Evolutionary conservation across 2,113 vertebrate genomes (phyloP).

Genomic region (Silurus asotus): DNA sequence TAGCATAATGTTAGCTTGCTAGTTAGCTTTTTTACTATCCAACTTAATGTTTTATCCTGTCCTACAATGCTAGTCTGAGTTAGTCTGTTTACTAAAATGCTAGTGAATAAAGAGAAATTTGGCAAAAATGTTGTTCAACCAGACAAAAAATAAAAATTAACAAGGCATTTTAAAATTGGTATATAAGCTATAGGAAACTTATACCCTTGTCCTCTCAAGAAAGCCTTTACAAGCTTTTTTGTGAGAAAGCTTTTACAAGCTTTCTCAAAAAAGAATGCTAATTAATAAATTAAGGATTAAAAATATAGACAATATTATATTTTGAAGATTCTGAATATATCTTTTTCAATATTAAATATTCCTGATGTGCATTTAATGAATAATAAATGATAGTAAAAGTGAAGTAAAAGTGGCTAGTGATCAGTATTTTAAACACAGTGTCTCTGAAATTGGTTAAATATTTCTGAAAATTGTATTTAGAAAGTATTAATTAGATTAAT

Average conservation of each 20-base stretch:
- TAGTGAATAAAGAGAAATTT: background rate
- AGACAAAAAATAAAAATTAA: background rate
- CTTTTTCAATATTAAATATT: slow-evolving; percentile 4
- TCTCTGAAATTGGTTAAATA: background rate
- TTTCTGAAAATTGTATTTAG: background rate
- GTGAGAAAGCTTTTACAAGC: background rate
- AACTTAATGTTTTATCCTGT: background rate
- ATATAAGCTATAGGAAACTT: slow-evolving; percentile 25
- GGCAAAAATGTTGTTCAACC: background rate
- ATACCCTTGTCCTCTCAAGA: background rate
- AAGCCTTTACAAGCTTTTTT: background rate
- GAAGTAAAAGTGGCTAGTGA: background rate
- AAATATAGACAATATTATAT: background rate
- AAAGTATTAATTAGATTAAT: background rate
- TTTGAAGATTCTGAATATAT: slow-evolving; percentile 15
- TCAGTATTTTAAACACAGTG: background rate
- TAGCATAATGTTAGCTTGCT: background rate
- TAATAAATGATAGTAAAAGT: background rate
- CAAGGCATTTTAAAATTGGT: slow-evolving; percentile 42
- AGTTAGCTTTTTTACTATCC: background rate
- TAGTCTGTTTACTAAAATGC: background rate
- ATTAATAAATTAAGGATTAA: slow-evolving; percentile 30
- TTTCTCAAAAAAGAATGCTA: background rate
- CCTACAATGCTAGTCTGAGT: background rate
- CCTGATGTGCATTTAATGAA: background rate